These are phyloP conservation scores for Girardinichthys multiradiatus DNA, from an alignment of 2,113 vertebrate genomes.

Conservation along the genomic window DNA sequence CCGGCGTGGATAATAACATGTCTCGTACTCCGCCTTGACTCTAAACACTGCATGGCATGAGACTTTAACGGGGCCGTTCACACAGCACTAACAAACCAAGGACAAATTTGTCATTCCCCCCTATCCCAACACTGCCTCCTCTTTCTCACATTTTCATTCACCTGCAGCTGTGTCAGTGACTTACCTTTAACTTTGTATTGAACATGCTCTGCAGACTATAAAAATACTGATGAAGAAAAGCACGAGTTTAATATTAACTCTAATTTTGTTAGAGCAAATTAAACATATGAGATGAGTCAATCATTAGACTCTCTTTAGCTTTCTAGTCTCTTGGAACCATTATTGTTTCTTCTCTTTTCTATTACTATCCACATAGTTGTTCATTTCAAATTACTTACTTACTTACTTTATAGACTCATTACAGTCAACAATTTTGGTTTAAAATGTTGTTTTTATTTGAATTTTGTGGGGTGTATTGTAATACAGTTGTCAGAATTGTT, in stretches of 20 bases:
- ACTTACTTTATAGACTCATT: not conserved
- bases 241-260: not conserved
- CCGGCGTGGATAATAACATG: constrained; percentile 52
- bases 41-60: constrained; percentile 6
- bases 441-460: not conserved
- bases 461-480: not conserved
- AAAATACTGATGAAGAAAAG: not conserved
- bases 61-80: constrained; percentile 19
- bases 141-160: constrained; percentile 5
- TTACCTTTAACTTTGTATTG: constrained; percentile 39
- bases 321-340: not conserved
- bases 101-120: constrained; percentile 8
- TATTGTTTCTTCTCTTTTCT: not conserved
- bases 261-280: not conserved
- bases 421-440: not conserved
- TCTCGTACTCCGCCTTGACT: constrained; percentile 37
- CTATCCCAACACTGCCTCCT: not conserved
- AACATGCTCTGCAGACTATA: constrained; percentile 22
- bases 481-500: not conserved
- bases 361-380: not conserved
- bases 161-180: constrained; percentile 5
- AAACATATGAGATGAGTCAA: not conserved
- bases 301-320: not conserved
- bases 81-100: constrained; percentile 17
- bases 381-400: not conserved